These are phyloP conservation scores for Aphelinus certus DNA, from an alignment of 1,140 invertebrate genomes.

Conservation along the genomic window DNA sequence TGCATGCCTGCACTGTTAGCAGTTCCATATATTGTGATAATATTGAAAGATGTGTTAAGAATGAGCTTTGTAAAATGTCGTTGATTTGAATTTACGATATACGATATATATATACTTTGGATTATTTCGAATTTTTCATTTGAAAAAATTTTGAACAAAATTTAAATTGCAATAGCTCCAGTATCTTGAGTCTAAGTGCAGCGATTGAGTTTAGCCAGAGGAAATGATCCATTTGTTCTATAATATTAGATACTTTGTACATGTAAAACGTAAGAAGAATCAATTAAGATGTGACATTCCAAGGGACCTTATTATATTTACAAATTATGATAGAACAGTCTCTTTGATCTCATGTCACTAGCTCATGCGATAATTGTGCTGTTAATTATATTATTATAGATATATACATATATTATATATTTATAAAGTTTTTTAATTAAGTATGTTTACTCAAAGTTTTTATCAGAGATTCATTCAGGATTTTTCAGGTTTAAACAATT, in stretches of 20 bases:
- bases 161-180: constrained; percentile 3
- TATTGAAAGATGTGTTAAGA: constrained; percentile 14
- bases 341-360: constrained; percentile 30
- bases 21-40: constrained; percentile 13
- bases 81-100: constrained; percentile 8
- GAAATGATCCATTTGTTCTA: constrained; percentile 21
- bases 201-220: constrained; percentile 25
- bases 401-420: constrained; percentile 26
- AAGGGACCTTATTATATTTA: constrained; percentile 36
- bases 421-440: constrained; percentile 35
- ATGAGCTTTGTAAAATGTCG: constrained; percentile 17
- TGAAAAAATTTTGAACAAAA: not conserved
- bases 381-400: constrained; percentile 31
- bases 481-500: constrained; percentile 29
- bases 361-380: constrained; percentile 25
- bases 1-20: constrained; percentile 30
- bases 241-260: constrained; percentile 24
- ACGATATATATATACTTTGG: not conserved
- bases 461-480: constrained; percentile 16
- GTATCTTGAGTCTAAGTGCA: constrained; percentile 1
- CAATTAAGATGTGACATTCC: constrained; percentile 23
- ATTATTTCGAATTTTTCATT: too few relatives aligned
- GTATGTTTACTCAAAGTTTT: constrained; percentile 25
- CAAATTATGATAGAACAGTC: constrained; percentile 28
- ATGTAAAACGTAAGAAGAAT: constrained; percentile 18